Conservation (phyloP, 2,888 invertebrate genomes). For the Oxytorus armatus region DNA sequence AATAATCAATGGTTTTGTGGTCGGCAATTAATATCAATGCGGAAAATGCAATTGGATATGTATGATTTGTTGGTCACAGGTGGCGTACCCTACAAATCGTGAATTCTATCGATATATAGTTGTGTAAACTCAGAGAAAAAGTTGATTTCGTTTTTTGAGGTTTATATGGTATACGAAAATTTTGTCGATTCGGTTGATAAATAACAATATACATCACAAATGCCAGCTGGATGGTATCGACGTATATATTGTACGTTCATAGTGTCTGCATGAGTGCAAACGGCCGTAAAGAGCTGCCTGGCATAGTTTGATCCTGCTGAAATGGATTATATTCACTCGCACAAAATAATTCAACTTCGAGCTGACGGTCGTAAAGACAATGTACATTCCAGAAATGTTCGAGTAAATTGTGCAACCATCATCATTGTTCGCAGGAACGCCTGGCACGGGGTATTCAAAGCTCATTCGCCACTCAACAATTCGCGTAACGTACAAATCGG, state of each 20-base stretch:
- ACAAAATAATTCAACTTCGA: too few species aligned
- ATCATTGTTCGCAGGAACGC: too few species aligned
- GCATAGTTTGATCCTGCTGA: background rate
- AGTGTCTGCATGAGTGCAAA: background rate
- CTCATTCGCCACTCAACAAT: too few species aligned
- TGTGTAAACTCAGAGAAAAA: too few species aligned
- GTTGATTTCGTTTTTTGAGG: too few species aligned
- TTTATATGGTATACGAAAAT: constrained; percentile 13
- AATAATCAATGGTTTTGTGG: background rate
- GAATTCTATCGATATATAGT: background rate
- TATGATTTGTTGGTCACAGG: background rate
- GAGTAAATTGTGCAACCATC: too few species aligned
- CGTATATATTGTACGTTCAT: background rate
- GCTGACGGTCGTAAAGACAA: too few species aligned
- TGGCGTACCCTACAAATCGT: background rate
- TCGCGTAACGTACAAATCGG: background rate
- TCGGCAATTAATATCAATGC: constrained; percentile 20
- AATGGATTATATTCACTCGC: too few species aligned
- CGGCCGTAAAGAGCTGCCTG: background rate
- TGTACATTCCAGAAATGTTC: too few species aligned
- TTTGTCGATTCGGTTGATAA: background rate
- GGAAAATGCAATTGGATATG: background rate
- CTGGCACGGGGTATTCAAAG: too few species aligned
- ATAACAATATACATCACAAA: background rate
- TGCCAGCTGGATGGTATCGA: background rate